Evolutionary conservation across 2,797 vertebrate species (phyloP), one percentile per base, ranked within the genome.

Genomic region (Acipenser oxyrinchus): DNA sequence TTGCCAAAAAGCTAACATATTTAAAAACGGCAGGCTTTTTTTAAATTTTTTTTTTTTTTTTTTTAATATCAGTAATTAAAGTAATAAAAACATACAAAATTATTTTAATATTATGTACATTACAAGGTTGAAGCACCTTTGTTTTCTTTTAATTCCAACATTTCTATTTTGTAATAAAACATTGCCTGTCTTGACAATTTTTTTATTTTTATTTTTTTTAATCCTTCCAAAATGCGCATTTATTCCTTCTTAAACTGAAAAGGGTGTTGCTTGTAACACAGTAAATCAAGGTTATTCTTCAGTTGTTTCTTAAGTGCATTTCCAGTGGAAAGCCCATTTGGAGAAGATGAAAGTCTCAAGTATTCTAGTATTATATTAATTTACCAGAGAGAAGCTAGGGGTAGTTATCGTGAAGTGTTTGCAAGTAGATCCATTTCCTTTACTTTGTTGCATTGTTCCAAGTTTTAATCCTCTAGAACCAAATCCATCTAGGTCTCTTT

Each of bases 231-330:
- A 88, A 87, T 88, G 83, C 88, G 87, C 86, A 89, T 88, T 85
- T 65, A 76, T 84, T 83, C 79, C 84, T 86, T 80, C 80, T 83
- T 83, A 86, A 81, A 83, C 81, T 81, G 72, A 55, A 63, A 64
- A 23, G 62, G 48, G 68, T 86, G 85, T 83, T 86, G 81, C 84
- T 89, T 87, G 84, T 86, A 85, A 80, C 77, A 77, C 85, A 89
- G 89, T 89, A 90, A 90, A 85, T 89, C 85, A 88, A 89, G 88
- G 90, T 92, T 86, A 88, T 92, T 88, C 89, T 91, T 90, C 87
- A 82, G 87, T 77, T 10, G 76, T 5, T 68, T 82, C 79, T 82
- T 86, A 90, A 94, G 93, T 92, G 94, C 93, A 90, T 92, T 93
- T 93, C 90, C 86, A 84, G 82, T 86, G 88, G 82, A 86, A 83